Evolutionary conservation across 2,113 vertebrate species (phyloP).

Genomic region (Propithecus coquereli): DNA sequence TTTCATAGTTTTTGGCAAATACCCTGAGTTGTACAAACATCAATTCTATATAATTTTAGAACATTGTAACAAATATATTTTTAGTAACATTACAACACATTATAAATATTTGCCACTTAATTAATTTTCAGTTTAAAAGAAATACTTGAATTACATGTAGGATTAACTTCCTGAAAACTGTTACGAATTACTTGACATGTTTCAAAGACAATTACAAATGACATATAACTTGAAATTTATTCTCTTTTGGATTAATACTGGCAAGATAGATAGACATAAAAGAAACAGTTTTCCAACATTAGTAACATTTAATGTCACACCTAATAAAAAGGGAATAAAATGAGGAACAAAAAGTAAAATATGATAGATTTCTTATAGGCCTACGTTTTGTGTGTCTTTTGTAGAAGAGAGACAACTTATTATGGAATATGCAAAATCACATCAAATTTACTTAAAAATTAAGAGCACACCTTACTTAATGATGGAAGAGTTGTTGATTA

Average conservation of each 20-base stretch:
- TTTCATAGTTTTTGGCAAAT: background rate
- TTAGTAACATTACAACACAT: background rate
- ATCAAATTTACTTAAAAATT: constrained; percentile 37
- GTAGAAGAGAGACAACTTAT: constrained; percentile 26
- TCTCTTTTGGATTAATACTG: background rate
- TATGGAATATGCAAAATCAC: constrained; percentile 34
- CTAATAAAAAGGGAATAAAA: background rate
- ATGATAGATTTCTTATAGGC: background rate
- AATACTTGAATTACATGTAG: background rate
- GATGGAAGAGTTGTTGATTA: constrained; percentile 25
- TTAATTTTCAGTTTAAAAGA: background rate
- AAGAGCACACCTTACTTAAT: constrained; percentile 17
- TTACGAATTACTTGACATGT: background rate
- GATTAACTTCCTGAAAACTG: background rate
- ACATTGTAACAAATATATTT: background rate
- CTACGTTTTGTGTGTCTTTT: constrained; percentile 49
- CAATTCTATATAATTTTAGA: background rate
- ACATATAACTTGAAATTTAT: background rate
- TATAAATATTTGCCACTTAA: background rate
- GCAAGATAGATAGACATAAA: background rate
- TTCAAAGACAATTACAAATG: background rate
- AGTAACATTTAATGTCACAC: background rate
- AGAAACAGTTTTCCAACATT: background rate
- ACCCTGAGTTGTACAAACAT: background rate
- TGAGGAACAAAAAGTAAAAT: background rate